These are phyloP conservation scores for Prosapia bicincta DNA, from an alignment of 2,888 invertebrate genomes.

Conservation along the genomic window DNA sequence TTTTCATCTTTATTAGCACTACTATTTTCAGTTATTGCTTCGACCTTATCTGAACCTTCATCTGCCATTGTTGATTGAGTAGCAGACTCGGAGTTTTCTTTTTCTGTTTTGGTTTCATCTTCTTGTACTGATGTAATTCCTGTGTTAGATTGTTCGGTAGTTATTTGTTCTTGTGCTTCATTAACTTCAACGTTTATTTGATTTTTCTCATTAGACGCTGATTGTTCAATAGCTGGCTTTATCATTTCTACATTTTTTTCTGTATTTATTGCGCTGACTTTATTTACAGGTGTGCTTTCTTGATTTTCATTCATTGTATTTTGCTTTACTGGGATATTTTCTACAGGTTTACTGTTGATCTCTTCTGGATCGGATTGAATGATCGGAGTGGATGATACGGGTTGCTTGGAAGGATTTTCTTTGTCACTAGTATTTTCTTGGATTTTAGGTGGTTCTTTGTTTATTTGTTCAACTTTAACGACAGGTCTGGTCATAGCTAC, in stretches of 20 bases:
- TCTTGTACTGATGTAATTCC: not conserved
- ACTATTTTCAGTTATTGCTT: conserved; percentile 10
- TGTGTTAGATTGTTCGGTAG: not conserved
- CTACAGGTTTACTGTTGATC: not conserved
- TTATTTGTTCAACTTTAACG: not conserved
- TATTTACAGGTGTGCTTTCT: not conserved
- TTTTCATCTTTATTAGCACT: not conserved
- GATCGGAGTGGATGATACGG: conserved; percentile 4
- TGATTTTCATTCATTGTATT: not conserved
- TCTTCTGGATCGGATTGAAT: conserved; percentile 2
- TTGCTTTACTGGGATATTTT: not conserved
- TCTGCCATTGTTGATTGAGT: not conserved
- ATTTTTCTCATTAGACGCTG: not conserved
- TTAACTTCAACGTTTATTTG: not conserved
- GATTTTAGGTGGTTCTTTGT: not conserved
- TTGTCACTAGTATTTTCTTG: conserved; percentile 3
- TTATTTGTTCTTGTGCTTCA: not conserved
- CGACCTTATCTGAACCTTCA: conserved; percentile 14
- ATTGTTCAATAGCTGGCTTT: not conserved
- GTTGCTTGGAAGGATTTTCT: too few relatives aligned
- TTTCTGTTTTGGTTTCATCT: conserved; percentile 39
- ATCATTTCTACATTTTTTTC: not conserved
- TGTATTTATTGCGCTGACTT: not conserved
- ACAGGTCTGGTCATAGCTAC: not conserved
- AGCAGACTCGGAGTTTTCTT: not conserved